Percentiles rank a stretch among this genome's conserved stretches.
These are phyloP conservation scores for Oceanites oceanicus DNA, from an alignment of 2,113 vertebrate genomes.

Conservation along the genomic window DNA sequence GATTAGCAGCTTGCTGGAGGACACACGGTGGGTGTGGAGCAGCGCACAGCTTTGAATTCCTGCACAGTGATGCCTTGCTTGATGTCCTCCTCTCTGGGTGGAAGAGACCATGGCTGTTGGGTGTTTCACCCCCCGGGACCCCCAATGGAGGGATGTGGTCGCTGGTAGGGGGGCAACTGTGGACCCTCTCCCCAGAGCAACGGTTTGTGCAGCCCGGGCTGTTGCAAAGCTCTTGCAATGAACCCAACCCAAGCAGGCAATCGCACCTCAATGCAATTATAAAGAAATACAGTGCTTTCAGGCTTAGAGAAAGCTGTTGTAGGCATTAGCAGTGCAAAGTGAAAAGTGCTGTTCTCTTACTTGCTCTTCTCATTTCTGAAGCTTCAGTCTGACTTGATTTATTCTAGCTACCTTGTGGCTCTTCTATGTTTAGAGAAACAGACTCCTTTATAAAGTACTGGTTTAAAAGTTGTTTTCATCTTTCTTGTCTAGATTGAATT, in stretches of 20 bases:
- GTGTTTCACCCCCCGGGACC: not conserved
- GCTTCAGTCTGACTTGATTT: conserved; percentile 6
- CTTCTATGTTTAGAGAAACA: not conserved
- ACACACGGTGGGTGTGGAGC: accelerated
- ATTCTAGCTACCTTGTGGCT: not conserved
- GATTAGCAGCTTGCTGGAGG: not conserved
- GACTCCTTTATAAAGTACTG: not conserved
- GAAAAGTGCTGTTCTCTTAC: not conserved
- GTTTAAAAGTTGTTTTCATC: not conserved
- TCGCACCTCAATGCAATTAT: not conserved
- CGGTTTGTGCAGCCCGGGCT: not conserved
- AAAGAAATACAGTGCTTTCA: not conserved
- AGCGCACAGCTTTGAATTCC: not conserved
- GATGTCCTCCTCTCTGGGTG: not conserved
- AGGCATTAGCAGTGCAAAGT: not conserved
- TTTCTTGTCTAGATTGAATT: not conserved
- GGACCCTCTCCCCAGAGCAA: no score
- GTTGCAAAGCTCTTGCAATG: not conserved
- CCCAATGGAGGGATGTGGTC: not conserved
- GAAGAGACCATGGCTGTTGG: not conserved
- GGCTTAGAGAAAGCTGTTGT: not conserved
- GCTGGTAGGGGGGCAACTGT: accelerated
- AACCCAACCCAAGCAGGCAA: not conserved
- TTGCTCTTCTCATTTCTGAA: not conserved
- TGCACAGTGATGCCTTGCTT: accelerated